These are phyloP conservation scores for Acanthosepion pharaonis DNA, from an alignment of 2,888 invertebrate species.

Conservation along the genomic window DNA sequence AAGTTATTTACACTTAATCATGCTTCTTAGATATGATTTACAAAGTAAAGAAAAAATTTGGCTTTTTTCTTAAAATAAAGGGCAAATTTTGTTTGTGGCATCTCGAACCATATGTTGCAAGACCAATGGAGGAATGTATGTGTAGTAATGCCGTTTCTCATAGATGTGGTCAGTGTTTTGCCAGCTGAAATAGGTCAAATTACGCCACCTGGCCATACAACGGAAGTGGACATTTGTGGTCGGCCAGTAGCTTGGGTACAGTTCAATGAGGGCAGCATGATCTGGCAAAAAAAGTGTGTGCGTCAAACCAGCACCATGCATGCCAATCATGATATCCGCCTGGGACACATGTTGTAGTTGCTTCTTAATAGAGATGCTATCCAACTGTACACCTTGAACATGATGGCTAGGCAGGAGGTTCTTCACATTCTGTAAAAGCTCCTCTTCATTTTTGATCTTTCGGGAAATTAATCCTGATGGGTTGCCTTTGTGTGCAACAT, in stretches of 20 bases:
- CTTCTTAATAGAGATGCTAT: slow-evolving; percentile 63
- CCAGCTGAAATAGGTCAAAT: slow-evolving; percentile 69
- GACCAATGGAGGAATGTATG: slow-evolving; percentile 62
- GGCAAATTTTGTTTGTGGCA: slow-evolving; percentile 43
- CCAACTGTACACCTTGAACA: slow-evolving; percentile 67
- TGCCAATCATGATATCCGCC: slow-evolving; percentile 72
- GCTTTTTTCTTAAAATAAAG: background rate
- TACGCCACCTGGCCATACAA: slow-evolving; percentile 69
- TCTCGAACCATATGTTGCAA: background rate
- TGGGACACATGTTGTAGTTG: slow-evolving; percentile 66
- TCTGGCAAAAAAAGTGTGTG: slow-evolving; percentile 70
- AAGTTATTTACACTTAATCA: too few species aligned
- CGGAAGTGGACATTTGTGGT: slow-evolving; percentile 65
- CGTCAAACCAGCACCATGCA: slow-evolving; percentile 74
- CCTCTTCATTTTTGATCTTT: slow-evolving; percentile 72
- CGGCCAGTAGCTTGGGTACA: slow-evolving; percentile 66
- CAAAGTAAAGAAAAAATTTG: background rate
- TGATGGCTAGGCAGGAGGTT: slow-evolving; percentile 56
- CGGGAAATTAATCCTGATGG: slow-evolving; percentile 68
- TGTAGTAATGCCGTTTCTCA: slow-evolving; percentile 58
- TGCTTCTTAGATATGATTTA: background rate
- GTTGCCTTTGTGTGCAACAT: slow-evolving; percentile 73
- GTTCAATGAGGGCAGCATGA: slow-evolving; percentile 69
- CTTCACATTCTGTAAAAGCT: slow-evolving; percentile 63
- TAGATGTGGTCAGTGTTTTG: slow-evolving; percentile 65